Evolutionary conservation across 1,140 invertebrate species (phyloP).

Genomic region (Ostrea denselamellosa): DNA sequence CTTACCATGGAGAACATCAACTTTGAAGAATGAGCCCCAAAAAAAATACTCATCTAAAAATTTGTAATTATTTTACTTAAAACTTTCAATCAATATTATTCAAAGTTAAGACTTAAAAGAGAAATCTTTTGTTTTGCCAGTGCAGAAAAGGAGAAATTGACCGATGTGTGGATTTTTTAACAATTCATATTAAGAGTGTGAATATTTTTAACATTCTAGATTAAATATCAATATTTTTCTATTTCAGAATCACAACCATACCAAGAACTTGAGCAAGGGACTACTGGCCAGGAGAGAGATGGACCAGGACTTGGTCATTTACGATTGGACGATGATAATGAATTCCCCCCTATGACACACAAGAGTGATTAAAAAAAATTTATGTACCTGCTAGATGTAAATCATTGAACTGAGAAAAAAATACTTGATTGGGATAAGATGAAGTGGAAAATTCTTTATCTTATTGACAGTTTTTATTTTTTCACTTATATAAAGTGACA

Average conservation of each 20-base stretch:
- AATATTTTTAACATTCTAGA: not conserved
- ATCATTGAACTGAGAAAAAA: not conserved
- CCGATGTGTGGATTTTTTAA: not conserved
- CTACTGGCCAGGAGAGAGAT: constrained; percentile 60
- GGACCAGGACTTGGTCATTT: constrained; percentile 85
- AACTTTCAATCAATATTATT: too few species aligned
- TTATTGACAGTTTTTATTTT: not conserved
- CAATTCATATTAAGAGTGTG: not conserved
- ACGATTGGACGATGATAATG: constrained; percentile 88
- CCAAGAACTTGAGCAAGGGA: constrained; percentile 72
- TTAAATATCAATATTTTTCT: not conserved
- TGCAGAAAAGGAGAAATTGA: not conserved
- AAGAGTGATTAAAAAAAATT: constrained; percentile 82
- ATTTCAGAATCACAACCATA: constrained; percentile 89
- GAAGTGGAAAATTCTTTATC: not conserved
- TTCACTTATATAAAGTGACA: not conserved
- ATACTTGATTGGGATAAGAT: not conserved
- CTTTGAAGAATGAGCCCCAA: too few species aligned
- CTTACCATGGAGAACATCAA: too few species aligned
- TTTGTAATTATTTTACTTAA: too few species aligned
- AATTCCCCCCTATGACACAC: constrained; percentile 90
- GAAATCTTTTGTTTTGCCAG: not conserved
- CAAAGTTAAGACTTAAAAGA: not conserved
- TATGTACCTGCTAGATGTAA: not conserved
- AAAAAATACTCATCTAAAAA: too few species aligned